phyloP scores from a whole-genome alignment of 2,888 invertebrate genomes.

The Drosophila borealis region DNA sequence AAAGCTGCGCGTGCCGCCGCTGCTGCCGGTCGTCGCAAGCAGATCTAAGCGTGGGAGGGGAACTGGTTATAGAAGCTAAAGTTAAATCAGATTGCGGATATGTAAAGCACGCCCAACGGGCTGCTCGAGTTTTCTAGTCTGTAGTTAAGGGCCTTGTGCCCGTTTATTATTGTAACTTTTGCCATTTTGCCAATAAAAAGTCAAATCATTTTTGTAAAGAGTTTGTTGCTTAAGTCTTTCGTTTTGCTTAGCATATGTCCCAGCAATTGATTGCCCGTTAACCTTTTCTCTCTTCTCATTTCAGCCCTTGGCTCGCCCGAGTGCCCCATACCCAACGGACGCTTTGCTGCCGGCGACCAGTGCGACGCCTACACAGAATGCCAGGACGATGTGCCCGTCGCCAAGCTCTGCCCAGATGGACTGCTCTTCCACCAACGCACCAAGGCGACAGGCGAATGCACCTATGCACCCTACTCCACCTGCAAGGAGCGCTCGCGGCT shows the following conservation, averaged over 20 bases:
- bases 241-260: constrained; percentile 1
- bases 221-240: constrained; percentile 50
- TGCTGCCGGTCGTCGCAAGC: constrained; percentile 42
- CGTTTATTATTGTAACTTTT: constrained; percentile 49
- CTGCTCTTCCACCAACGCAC: constrained; percentile 89
- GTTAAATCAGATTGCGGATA: constrained; percentile 29
- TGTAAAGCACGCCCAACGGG: constrained; percentile 38
- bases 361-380: constrained; percentile 92
- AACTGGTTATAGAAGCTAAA: constrained; percentile 4
- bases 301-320: constrained; percentile 63
- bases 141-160: constrained; percentile 65
- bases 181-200: constrained; percentile 44
- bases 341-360: constrained; percentile 88
- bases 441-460: constrained; percentile 88
- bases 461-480: constrained; percentile 92
- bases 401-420: constrained; percentile 92
- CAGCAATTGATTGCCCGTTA: neutral
- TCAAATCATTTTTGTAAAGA: constrained; percentile 10
- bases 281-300: constrained; percentile 4
- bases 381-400: constrained; percentile 89
- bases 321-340: constrained; percentile 89
- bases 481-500: constrained; percentile 90
- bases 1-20: constrained; percentile 80
- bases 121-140: constrained; percentile 78
- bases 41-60: constrained; percentile 13